Conservation (phyloP, 2,113 vertebrate species). For the Neogobius melanostomus region DNA sequence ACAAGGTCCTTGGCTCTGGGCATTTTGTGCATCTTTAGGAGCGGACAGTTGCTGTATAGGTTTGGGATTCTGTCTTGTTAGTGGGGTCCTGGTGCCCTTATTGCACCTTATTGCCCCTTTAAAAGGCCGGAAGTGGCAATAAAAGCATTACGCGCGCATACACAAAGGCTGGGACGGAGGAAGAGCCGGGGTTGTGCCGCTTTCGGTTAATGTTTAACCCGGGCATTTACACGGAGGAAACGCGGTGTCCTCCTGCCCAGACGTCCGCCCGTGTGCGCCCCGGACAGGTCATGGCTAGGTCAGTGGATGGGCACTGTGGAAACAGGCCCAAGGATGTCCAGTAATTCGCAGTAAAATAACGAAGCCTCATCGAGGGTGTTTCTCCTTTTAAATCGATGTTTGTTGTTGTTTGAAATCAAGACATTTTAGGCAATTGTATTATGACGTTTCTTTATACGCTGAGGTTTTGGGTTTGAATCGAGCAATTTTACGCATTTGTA, state of each 20-base stretch:
- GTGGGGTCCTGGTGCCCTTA: slow-evolving; percentile 41
- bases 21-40: background rate
- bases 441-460: too few species aligned
- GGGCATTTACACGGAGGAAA: slow-evolving; percentile 43
- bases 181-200: slow-evolving; percentile 20
- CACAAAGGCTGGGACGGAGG: slow-evolving; percentile 40
- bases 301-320: slow-evolving; percentile 14
- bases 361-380: too few species aligned
- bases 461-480: too few species aligned
- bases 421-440: too few species aligned
- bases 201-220: slow-evolving; percentile 58
- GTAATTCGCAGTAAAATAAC: background rate
- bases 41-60: background rate
- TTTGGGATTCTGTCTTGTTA: background rate
- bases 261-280: background rate
- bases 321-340: background rate
- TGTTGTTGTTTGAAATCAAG: too few species aligned
- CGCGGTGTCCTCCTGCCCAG: slow-evolving; percentile 25
- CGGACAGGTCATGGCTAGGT: slow-evolving; percentile 42
- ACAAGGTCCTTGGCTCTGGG: background rate
- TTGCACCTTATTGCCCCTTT: slow-evolving; percentile 64
- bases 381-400: too few species aligned
- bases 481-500: too few species aligned
- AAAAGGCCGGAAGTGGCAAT: slow-evolving; percentile 73
- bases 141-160: slow-evolving; percentile 48